Evolutionary conservation across 2,888 invertebrate genomes (phyloP).

Genomic region (Seira musarum): DNA sequence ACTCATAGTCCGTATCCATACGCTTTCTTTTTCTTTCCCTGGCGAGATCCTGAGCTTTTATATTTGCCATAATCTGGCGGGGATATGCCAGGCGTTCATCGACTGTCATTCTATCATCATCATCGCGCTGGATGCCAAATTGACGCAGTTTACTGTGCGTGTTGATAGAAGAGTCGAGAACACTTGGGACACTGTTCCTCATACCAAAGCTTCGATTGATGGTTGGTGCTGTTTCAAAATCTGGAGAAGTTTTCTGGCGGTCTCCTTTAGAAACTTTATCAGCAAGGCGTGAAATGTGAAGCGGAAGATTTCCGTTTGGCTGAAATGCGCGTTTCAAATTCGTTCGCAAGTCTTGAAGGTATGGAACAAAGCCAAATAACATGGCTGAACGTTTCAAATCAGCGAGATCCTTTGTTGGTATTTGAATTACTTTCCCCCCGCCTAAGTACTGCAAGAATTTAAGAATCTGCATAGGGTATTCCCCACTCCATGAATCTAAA

Average conservation of each 20-base stretch:
- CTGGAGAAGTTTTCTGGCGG: constrained; percentile 42
- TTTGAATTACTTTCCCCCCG: constrained; percentile 49
- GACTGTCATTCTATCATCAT: constrained; percentile 12
- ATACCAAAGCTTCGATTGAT: constrained; percentile 21
- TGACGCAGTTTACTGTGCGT: constrained; percentile 37
- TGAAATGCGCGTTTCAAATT: constrained; percentile 16
- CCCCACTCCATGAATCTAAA: constrained; percentile 17
- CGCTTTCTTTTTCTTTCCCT: constrained; percentile 43
- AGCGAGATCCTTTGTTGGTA: background rate
- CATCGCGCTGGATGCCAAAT: constrained; percentile 26
- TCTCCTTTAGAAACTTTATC: background rate
- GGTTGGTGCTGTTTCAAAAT: constrained; percentile 38
- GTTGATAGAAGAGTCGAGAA: constrained; percentile 28
- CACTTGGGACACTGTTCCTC: constrained; percentile 27
- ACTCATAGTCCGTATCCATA: constrained; percentile 8
- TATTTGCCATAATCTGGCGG: background rate
- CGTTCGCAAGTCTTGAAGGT: constrained; percentile 1
- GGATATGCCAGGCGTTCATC: background rate
- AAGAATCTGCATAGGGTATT: constrained; percentile 49
- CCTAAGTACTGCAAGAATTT: constrained; percentile 62
- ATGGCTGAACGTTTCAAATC: background rate
- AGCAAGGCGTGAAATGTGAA: constrained; percentile 29
- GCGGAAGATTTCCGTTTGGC: constrained; percentile 40
- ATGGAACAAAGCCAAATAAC: constrained; percentile 28
- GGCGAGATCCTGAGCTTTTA: constrained; percentile 18